These are phyloP conservation scores for Clytia hemisphaerica DNA, from an alignment of 30 jellyfish, hydroid and myxozoan genomes.

Conservation along the genomic window DNA sequence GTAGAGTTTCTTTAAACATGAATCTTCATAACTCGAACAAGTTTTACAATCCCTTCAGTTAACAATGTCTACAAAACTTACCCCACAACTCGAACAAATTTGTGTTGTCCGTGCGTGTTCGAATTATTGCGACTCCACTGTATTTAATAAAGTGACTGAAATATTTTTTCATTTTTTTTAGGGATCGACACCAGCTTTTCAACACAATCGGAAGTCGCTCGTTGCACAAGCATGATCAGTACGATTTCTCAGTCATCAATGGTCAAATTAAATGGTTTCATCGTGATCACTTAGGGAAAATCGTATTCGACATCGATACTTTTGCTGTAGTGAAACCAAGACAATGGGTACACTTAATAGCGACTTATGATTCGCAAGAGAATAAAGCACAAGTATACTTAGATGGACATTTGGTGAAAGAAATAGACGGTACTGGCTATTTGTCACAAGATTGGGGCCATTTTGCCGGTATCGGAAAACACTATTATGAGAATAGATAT, in stretches of 20 bases:
- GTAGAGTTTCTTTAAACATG: too few species aligned
- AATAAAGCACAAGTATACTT: conserved; percentile 62
- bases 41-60: too few species aligned
- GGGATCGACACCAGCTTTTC: conserved; percentile 64
- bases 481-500: conserved; percentile 47
- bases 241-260: conserved; percentile 50
- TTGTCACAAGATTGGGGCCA: conserved; percentile 92
- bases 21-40: too few species aligned
- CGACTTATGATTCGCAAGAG: conserved; percentile 78
- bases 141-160: too few species aligned
- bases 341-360: conserved; percentile 68
- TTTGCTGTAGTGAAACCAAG: conserved; percentile 68
- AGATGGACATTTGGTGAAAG: conserved; percentile 68
- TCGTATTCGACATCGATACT: conserved; percentile 47
- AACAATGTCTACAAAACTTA: too few species aligned
- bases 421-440: conserved; percentile 66
- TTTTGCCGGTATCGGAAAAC: conserved; percentile 76
- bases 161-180: background rate
- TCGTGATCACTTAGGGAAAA: conserved; percentile 60
- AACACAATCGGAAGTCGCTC: conserved; percentile 82
- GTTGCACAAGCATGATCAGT: conserved; percentile 79
- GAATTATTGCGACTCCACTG: too few species aligned
- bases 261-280: conserved; percentile 63
- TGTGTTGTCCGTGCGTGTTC: too few species aligned
- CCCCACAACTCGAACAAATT: too few species aligned